Evolutionary conservation across 1,140 invertebrate species (phyloP).

Genomic region (Heliconius hermathena): DNA sequence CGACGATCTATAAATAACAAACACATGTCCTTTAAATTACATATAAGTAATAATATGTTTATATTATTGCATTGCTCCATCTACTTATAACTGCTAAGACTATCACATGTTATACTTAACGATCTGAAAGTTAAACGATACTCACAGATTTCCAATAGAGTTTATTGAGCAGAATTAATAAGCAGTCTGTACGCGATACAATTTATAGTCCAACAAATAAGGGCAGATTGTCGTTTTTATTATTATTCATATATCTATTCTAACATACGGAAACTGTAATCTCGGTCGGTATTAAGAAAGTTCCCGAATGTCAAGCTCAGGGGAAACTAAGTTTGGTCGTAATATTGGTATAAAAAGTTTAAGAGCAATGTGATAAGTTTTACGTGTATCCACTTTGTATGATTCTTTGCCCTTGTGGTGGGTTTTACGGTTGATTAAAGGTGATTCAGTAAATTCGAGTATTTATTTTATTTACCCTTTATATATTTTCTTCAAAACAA

Average conservation of each 20-base stretch:
- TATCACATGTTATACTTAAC: conserved; percentile 31
- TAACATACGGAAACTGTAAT: conserved; percentile 67
- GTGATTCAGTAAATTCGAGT: neutral
- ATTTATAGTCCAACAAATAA: conserved; percentile 73
- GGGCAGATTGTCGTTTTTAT: conserved; percentile 72
- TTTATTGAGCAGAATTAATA: conserved; percentile 78
- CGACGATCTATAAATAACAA: neutral
- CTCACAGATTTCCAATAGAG: conserved; percentile 50
- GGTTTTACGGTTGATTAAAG: conserved; percentile 10
- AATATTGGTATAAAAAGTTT: conserved; percentile 73
- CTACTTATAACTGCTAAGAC: conserved; percentile 22
- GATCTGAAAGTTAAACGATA: conserved; percentile 31
- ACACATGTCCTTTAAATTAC: neutral
- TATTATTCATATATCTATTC: conserved; percentile 69
- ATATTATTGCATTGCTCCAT: neutral
- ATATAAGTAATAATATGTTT: neutral
- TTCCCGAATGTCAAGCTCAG: conserved; percentile 72
- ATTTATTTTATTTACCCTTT: neutral
- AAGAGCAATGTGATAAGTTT: conserved; percentile 61
- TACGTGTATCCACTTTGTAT: conserved; percentile 39
- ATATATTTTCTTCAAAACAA: neutral
- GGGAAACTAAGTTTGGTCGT: conserved; percentile 61
- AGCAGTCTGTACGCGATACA: conserved; percentile 58
- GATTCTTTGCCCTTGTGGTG: neutral
- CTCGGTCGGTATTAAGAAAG: conserved; percentile 75